These are phyloP conservation scores for Rhinichthys klamathensis DNA, from an alignment of 2,113 vertebrate species.

Conservation along the genomic window DNA sequence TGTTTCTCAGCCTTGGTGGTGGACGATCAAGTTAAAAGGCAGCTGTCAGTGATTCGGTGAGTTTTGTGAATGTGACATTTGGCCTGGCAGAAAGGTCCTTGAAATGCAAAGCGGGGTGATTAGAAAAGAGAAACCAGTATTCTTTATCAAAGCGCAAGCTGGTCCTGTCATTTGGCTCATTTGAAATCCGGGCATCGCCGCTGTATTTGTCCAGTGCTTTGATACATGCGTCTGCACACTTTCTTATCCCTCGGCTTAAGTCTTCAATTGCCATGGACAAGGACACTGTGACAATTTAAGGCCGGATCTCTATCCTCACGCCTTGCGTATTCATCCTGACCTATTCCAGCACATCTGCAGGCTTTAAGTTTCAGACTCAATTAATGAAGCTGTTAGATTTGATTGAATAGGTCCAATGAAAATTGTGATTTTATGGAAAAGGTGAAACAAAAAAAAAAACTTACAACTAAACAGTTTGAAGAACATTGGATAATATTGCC, in stretches of 20 bases:
- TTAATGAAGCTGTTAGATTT: slow-evolving; percentile 68
- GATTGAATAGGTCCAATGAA: slow-evolving; percentile 44
- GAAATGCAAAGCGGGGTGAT: slow-evolving; percentile 60
- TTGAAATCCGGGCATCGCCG: slow-evolving; percentile 70
- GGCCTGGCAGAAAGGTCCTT: slow-evolving; percentile 57
- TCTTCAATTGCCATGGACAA: slow-evolving; percentile 78
- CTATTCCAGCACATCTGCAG: slow-evolving; percentile 64
- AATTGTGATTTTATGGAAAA: slow-evolving; percentile 35
- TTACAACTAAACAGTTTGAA: background rate
- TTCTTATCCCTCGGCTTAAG: slow-evolving; percentile 78
- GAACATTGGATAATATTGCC: background rate
- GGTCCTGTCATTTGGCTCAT: slow-evolving; percentile 64
- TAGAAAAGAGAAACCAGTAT: slow-evolving; percentile 12
- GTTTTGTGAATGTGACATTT: slow-evolving; percentile 61
- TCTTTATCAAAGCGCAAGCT: slow-evolving; percentile 59
- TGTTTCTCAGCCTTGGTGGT: background rate
- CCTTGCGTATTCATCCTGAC: slow-evolving; percentile 72
- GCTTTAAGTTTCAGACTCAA: slow-evolving; percentile 68
- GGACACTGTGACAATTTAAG: slow-evolving; percentile 82
- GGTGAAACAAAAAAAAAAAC: background rate
- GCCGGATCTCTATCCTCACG: slow-evolving; percentile 71
- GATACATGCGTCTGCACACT: slow-evolving; percentile 82
- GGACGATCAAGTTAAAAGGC: slow-evolving; percentile 18
- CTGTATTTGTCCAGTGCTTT: slow-evolving; percentile 77
- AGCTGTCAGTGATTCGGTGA: slow-evolving; percentile 42